Percentiles rank a stretch among this genome's conserved stretches.
Conservation (phyloP, 2,797 vertebrate genomes). For the Spea hammondii region DNA sequence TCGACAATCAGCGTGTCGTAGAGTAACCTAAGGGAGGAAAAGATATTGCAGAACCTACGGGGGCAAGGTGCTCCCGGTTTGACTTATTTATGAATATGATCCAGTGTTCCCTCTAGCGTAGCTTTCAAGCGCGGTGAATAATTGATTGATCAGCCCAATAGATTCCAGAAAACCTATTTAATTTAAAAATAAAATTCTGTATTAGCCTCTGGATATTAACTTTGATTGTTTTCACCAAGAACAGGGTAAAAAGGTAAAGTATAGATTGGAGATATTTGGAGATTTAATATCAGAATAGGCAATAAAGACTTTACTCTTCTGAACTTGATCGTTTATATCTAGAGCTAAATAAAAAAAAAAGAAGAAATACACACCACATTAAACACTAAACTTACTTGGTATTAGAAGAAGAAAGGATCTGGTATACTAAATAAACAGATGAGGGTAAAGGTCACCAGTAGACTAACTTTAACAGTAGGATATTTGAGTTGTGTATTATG, state of each 20-base stretch:
- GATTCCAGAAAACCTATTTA: conserved; percentile 29
- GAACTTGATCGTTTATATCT: too few relatives aligned
- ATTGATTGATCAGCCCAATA: conserved; percentile 12
- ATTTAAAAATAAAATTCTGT: conserved; percentile 30
- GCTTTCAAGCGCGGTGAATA: not conserved
- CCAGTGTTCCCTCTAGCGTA: not conserved
- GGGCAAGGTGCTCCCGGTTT: not conserved
- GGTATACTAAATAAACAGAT: too few relatives aligned
- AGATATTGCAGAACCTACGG: not conserved
- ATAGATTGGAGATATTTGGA: not conserved
- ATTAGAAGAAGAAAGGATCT: too few relatives aligned
- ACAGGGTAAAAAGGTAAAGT: not conserved
- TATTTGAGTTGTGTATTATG: too few relatives aligned
- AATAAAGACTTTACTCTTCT: too few relatives aligned
- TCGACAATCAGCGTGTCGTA: conserved; percentile 2
- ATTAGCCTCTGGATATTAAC: not conserved
- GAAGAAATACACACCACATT: too few relatives aligned
- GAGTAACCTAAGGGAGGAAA: not conserved
- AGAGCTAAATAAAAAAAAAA: too few relatives aligned
- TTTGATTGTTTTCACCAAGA: not conserved
- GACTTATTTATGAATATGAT: conserved; percentile 17
- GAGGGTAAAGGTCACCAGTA: too few relatives aligned
- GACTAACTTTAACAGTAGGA: too few relatives aligned
- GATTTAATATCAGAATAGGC: too few relatives aligned
- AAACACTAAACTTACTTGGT: too few relatives aligned